Base-by-base conservation (phyloP, 2,797 vertebrate species). In the Sebastiscus albofasciatus region DNA sequence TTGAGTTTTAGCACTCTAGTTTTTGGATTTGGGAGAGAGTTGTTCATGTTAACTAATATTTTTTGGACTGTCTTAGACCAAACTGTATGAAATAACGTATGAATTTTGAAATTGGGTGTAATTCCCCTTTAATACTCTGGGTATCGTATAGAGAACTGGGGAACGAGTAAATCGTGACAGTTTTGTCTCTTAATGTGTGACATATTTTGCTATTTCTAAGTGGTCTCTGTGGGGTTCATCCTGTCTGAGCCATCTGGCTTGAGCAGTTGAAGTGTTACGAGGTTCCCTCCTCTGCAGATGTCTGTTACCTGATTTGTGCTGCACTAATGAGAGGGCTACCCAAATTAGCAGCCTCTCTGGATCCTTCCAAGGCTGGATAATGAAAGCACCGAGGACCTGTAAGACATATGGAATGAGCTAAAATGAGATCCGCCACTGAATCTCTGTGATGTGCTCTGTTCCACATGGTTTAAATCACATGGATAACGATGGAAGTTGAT, bases 191-290 rank as follows among this genome's bases (percentile, higher is more conserved):
- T 69, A 80, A 75, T 75, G 54, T 54, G 74, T 67, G 73, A 80
- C 70, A 72, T 66, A 67, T 87, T 82, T 79, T 39, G 29, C 39
- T 64, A 31, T 81, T 73, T 80, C 56, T 85, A 82, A 90, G 72
- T 78, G 80, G 80, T 88, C 87, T 86, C 84, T 39, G 36, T 59
- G 74, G 83, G 75, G 33, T 75, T 82, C 60, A 26, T 83, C 65
- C 72, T 29, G 67, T 83, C 74, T 68, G 49, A 78, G 73, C 86
- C 90, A 91, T 87, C 87, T 90, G 88, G 80, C 62, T 70, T 64
- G 61, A 86, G 54, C 31, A 72, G 79, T 72, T 68, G 74, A 86
- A 85, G 72, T 89, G 77, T 79, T 86, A 54, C 26, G 14, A 80
- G 72, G 77, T 89, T 79, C 67, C 61, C 69, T 82, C 73, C 62